Percentiles rank a stretch among this genome's conserved stretches.
Evolutionary conservation across 1,140 invertebrate genomes (phyloP).

Genomic region (Heliconius himera): DNA sequence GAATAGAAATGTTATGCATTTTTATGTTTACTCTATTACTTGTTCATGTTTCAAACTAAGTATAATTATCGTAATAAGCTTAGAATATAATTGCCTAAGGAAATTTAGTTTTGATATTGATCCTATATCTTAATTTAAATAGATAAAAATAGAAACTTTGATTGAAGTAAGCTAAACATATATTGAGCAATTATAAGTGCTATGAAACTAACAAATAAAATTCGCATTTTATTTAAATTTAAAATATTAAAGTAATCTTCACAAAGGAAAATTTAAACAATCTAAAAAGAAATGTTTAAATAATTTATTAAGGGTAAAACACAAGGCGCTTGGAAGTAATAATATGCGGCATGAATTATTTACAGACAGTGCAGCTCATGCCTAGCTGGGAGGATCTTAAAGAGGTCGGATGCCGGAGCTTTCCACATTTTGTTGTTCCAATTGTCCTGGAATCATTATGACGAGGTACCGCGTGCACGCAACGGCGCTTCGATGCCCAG

Average conservation of each 20-base stretch:
- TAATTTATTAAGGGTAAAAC: constrained; percentile 39
- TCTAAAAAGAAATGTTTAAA: constrained; percentile 35
- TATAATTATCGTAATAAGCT: no score
- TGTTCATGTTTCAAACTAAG: no score
- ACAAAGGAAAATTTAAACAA: constrained; percentile 19
- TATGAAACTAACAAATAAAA: neutral
- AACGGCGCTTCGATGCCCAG: constrained; percentile 45
- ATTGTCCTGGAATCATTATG: constrained; percentile 46
- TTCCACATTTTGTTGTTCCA: constrained; percentile 36
- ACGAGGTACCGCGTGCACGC: constrained; percentile 47
- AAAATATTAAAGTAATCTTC: neutral
- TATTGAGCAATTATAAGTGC: neutral
- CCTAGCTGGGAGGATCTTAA: constrained; percentile 35
- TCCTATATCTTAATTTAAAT: no score
- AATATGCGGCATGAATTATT: constrained; percentile 45
- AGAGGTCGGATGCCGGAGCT: constrained; percentile 34
- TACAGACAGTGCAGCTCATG: constrained; percentile 41
- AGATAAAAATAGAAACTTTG: no score
- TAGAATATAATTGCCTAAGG: no score
- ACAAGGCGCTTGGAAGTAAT: constrained; percentile 40
- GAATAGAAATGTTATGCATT: no score
- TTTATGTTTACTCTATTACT: no score
- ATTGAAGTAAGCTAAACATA: no score
- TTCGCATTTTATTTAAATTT: neutral
- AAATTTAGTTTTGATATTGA: no score